These are phyloP conservation scores for Xenopus laevis DNA, from an alignment of 2,113 vertebrate species.

Conservation along the genomic window DNA sequence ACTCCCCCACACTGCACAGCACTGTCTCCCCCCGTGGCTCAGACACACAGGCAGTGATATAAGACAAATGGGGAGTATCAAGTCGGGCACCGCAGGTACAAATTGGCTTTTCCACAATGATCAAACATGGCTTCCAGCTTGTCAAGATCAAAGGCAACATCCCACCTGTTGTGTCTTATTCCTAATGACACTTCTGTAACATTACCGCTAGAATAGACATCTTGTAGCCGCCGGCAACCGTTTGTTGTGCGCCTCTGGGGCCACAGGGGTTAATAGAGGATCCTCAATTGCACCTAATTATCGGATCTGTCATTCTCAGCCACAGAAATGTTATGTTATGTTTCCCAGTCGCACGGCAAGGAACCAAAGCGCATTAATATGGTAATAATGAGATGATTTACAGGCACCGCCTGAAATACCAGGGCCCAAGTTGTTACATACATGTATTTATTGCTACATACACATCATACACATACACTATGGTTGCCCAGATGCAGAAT, in stretches of 20 bases:
- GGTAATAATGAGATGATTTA: too few relatives aligned
- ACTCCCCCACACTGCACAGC: too few relatives aligned
- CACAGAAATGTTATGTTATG: neutral
- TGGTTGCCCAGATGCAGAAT: too few relatives aligned
- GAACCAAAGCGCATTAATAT: too few relatives aligned
- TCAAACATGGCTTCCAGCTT: conserved; percentile 16
- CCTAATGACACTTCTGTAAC: conserved; percentile 12
- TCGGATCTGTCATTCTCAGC: conserved; percentile 2
- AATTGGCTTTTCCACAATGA: conserved; percentile 24
- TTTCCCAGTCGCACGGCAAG: neutral
- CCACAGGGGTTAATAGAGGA: neutral
- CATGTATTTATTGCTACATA: too few relatives aligned
- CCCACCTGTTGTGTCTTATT: conserved; percentile 12
- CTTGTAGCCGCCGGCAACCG: neutral
- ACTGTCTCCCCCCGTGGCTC: too few relatives aligned
- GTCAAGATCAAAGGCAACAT: conserved; percentile 22
- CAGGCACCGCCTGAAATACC: too few relatives aligned
- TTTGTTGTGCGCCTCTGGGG: conserved; percentile 13
- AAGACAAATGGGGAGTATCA: neutral
- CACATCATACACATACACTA: too few relatives aligned
- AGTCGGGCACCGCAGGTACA: conserved; percentile 4
- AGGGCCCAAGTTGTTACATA: too few relatives aligned
- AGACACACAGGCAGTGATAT: too few relatives aligned
- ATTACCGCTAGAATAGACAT: conserved; percentile 20
- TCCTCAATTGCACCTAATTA: conserved; percentile 14